phyloP scores from a whole-genome alignment of 2,113 vertebrate species.

The Psophia crepitans region DNA sequence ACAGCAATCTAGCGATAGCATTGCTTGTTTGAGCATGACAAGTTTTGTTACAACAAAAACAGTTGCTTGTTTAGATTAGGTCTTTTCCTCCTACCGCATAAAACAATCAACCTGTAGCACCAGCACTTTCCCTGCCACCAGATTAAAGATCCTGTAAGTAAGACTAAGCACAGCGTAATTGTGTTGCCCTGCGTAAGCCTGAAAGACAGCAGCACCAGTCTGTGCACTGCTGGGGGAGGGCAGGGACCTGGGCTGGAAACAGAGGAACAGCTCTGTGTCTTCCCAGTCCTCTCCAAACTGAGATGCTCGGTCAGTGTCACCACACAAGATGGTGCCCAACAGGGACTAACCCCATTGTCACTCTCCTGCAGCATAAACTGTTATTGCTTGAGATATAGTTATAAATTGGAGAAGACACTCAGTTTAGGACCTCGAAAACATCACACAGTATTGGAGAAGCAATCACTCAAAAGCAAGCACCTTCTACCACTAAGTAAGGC shows the following conservation, averaged over 20 bases:
- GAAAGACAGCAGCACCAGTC: not conserved
- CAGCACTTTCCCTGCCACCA: not conserved
- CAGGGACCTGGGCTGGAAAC: not conserved
- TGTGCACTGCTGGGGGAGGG: not conserved
- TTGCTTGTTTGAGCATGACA: not conserved
- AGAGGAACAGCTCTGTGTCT: not conserved
- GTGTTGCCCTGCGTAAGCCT: not conserved
- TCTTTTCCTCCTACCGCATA: not conserved
- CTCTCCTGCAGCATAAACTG: not conserved
- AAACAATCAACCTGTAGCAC: not conserved
- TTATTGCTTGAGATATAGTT: not conserved
- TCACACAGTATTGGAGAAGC: not conserved
- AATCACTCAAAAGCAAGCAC: not conserved
- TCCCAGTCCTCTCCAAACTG: not conserved
- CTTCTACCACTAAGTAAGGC: not conserved
- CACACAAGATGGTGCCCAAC: accelerated
- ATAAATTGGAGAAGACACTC: not conserved
- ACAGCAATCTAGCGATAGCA: not conserved
- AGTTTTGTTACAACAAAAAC: not conserved
- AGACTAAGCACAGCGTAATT: not conserved
- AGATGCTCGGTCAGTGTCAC: not conserved
- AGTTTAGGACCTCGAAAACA: not conserved
- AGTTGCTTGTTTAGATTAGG: not conserved
- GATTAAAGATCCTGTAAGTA: not conserved
- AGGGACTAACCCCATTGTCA: not conserved